Evolutionary conservation across 30 jellyfish, hydroid and myxozoan genomes (phyloP).

Genomic region (Aurelia coerulea): DNA sequence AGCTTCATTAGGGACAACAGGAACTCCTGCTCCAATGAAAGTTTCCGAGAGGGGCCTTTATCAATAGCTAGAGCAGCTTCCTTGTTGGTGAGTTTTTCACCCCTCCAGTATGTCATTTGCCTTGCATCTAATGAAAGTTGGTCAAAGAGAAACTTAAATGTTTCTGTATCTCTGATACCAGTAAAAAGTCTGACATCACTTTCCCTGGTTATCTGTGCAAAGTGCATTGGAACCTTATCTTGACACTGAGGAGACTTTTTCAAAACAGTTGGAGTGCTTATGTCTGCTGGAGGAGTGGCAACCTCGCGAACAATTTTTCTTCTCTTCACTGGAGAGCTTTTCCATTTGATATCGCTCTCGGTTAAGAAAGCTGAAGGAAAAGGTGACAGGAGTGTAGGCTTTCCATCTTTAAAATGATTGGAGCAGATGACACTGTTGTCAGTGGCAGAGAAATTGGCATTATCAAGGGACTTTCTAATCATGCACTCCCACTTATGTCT

Average conservation of each 20-base stretch:
- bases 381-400: constrained; percentile 27
- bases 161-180: not conserved
- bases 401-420: constrained; percentile 53
- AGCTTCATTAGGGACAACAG: constrained; percentile 1
- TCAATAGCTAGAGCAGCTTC: not conserved
- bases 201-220: constrained; percentile 55
- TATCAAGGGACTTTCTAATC: not conserved
- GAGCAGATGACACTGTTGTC: constrained; percentile 25
- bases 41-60: constrained; percentile 1
- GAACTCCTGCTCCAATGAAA: constrained; percentile 5
- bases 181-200: constrained; percentile 54
- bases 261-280: too few species aligned
- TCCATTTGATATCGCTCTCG: not conserved
- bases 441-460: not conserved
- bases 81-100: not conserved
- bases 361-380: constrained; percentile 49
- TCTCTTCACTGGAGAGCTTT: not conserved
- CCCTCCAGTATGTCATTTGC: not conserved
- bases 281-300: too few species aligned
- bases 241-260: too few species aligned
- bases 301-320: not conserved
- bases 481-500: not conserved
- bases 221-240: constrained; percentile 14
- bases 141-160: not conserved
- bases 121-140: not conserved